phyloP scores from a whole-genome alignment of 2,113 vertebrate genomes.

The Cariama cristata region DNA sequence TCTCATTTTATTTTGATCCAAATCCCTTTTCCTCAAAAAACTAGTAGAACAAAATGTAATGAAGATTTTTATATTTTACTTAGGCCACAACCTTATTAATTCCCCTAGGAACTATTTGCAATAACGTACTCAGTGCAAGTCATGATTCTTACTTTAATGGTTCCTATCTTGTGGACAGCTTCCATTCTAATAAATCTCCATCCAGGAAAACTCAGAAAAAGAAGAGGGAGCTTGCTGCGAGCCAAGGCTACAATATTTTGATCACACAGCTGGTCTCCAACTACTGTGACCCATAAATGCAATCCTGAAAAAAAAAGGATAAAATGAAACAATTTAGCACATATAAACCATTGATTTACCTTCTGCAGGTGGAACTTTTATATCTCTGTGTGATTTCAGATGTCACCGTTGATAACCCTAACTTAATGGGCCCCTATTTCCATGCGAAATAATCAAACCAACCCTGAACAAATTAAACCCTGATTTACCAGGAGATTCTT shows the following conservation, averaged over 20 bases:
- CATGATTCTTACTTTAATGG: neutral
- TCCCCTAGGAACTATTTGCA: neutral
- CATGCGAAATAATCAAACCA: neutral
- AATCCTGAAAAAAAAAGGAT: neutral
- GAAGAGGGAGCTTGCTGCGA: neutral
- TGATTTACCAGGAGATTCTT: neutral
- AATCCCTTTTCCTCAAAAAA: neutral
- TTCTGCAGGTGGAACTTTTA: conserved; percentile 8
- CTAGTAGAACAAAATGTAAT: neutral
- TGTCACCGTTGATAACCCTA: neutral
- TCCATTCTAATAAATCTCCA: neutral
- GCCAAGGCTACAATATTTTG: neutral
- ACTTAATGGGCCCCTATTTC: neutral
- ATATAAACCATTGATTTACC: neutral
- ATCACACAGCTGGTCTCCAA: neutral
- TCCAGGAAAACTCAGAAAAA: neutral
- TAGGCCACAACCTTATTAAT: neutral
- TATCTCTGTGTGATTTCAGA: neutral
- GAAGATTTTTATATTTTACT: neutral
- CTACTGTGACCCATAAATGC: neutral
- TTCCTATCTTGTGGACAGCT: neutral
- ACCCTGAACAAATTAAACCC: neutral
- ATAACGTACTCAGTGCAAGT: neutral
- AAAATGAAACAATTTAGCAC: neutral
- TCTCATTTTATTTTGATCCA: neutral